These are phyloP conservation scores for Pachycephus smyrnensis DNA, from an alignment of 2,888 invertebrate genomes.

Conservation along the genomic window DNA sequence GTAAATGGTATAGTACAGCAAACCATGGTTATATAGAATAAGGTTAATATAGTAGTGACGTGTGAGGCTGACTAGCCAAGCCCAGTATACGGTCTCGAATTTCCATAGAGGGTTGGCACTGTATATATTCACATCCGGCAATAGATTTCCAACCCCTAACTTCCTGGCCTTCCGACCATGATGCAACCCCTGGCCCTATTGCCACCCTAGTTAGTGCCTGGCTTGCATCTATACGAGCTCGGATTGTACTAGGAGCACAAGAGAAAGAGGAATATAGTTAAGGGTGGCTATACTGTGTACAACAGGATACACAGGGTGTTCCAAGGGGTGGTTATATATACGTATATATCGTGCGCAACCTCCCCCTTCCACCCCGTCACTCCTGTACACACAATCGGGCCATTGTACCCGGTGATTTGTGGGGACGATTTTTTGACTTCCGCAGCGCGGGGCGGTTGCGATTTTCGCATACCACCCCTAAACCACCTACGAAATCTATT, in stretches of 20 bases:
- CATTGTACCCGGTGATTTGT: conserved; percentile 66
- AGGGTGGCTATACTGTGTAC: background rate
- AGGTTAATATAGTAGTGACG: too few species aligned
- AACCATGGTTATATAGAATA: too few species aligned
- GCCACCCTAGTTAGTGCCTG: conserved; percentile 9
- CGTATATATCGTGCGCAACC: background rate
- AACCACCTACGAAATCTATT: too few species aligned
- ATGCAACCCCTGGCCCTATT: conserved; percentile 17
- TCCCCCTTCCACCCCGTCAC: conserved; percentile 6
- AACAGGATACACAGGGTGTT: too few species aligned
- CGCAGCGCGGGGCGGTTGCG: conserved; percentile 28
- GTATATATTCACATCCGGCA: conserved; percentile 66
- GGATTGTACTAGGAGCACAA: too few species aligned
- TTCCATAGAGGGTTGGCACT: conserved; percentile 58
- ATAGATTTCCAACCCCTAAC: conserved; percentile 61
- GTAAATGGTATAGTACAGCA: too few species aligned
- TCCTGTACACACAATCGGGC: conserved; percentile 60
- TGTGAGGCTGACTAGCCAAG: too few species aligned
- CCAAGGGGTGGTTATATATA: too few species aligned
- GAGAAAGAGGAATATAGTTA: background rate
- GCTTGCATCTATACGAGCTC: background rate
- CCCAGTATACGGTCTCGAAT: conserved; percentile 46
- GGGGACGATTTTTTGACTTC: conserved; percentile 66
- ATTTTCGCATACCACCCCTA: too few species aligned
- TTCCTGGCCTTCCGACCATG: conserved; percentile 27